A percentile compares a stretch with the other conserved stretches of the same genome.
These are phyloP conservation scores for Corythaeola cristata DNA, from an alignment of 2,113 vertebrate species.

Conservation along the genomic window DNA sequence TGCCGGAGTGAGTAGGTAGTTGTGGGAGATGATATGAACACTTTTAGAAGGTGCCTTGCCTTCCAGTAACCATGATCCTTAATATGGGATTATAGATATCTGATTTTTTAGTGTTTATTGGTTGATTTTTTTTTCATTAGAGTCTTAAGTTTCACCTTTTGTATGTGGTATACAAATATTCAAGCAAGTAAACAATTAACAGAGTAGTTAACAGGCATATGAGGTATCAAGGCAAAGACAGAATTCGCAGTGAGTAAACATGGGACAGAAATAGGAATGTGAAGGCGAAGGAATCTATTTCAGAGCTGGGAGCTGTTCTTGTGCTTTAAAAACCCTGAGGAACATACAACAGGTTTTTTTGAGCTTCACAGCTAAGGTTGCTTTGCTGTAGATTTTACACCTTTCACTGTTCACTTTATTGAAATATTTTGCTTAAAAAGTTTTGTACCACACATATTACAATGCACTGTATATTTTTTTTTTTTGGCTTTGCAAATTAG, in stretches of 20 bases:
- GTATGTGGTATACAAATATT: neutral
- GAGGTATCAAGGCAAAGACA: neutral
- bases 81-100: neutral
- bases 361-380: neutral
- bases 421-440: neutral
- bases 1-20: constrained; percentile 14
- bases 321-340: neutral
- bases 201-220: neutral
- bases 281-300: neutral
- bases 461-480: neutral
- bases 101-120: neutral
- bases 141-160: neutral
- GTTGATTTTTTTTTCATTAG: neutral
- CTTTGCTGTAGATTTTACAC: neutral
- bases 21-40: neutral
- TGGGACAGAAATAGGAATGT: neutral
- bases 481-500: neutral
- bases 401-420: neutral
- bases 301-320: neutral
- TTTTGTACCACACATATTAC: neutral
- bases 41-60: constrained; percentile 20
- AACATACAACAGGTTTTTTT: neutral
- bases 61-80: neutral
- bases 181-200: constrained; percentile 1
- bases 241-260: neutral